Base-by-base conservation (phyloP, 2,888 invertebrate genomes). In the Rapana venosa region DNA sequence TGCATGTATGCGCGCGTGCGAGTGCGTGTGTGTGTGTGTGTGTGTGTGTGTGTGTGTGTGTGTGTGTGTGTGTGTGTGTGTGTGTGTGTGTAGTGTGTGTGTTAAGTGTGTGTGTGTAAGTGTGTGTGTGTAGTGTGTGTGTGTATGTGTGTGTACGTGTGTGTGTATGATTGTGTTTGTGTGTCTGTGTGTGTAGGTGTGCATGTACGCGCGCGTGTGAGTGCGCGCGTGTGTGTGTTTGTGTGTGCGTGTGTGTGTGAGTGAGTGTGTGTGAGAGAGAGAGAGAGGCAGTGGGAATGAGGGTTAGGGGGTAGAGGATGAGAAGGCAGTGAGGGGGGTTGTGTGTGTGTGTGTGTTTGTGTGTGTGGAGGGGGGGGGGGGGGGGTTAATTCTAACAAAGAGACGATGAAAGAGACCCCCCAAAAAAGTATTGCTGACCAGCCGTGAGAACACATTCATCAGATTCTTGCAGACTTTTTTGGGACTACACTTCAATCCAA, bases 11-110 rank as follows among this genome's bases (percentile, higher is more conserved):
- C 47, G 81, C 36, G 81, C 36, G 36, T 22, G 36, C 36, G 36
- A 26, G 81, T 83, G 47, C 47, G 36, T 36, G 22, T 83, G 81
- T 83, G 47, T 83, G 81, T 83, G 81, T 83, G 36, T 83, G n/a
- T 66, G 66, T 66, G 66, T 13, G 47, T 47, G 2, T 8, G 32
- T 79, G 77, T 47, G 81, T 83, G 81, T 47, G 81, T 47, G 81
- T 47, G 81, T 22, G 81, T 22, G 81, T 22, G 81, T 8, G 47
- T 1, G 81, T 47, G n/a, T 70, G 70, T 11, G 22, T 70, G 17
- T 17, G 17, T 70, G 70, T 70, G 70, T 70, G 70, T 70, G 70
- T 70, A 5, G 22, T 70, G 15, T 70, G 70, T 70, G 11, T 70
- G 70, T n/a, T n/a, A 5, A 22, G 70, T 70, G 17, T 17, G 58